phyloP scores from a whole-genome alignment of 2,888 invertebrate genomes.

The Sarcophaga variegata region DNA sequence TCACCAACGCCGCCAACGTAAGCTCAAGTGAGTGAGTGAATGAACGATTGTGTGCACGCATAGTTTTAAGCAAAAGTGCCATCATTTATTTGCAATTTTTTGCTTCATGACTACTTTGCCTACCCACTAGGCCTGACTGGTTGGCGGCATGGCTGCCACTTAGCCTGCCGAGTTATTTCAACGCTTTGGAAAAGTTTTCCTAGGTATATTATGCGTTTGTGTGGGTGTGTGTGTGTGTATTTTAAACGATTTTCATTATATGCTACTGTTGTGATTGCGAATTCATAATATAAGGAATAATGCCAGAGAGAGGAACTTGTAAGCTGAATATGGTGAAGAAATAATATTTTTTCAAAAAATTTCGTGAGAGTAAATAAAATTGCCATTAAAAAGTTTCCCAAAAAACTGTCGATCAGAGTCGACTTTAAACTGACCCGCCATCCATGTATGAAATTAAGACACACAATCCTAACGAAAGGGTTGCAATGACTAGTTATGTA shows the following conservation, averaged over 20 bases:
- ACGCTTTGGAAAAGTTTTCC: not conserved
- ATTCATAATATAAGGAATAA: constrained; percentile 45
- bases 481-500: too few species aligned
- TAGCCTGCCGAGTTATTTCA: too few species aligned
- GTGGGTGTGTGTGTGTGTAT: not conserved
- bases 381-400: too few species aligned
- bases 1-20: not conserved
- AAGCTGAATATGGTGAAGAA: too few species aligned
- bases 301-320: not conserved
- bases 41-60: constrained; percentile 56
- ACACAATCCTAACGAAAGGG: too few species aligned
- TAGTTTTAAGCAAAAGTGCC: constrained; percentile 64
- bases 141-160: not conserved
- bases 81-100: constrained; percentile 57
- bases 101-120: not conserved
- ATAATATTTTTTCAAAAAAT: too few species aligned
- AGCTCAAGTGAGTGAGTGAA: constrained; percentile 26
- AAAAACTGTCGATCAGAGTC: too few species aligned
- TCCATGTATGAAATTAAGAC: too few species aligned
- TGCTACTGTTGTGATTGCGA: constrained; percentile 65
- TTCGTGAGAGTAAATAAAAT: too few species aligned
- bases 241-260: constrained; percentile 54
- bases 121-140: not conserved
- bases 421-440: too few species aligned
- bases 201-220: not conserved